Evolutionary conservation across 2,888 invertebrate genomes (phyloP), one percentile per base, ranked within the genome.

Genomic region (Synergus umbraculus): DNA sequence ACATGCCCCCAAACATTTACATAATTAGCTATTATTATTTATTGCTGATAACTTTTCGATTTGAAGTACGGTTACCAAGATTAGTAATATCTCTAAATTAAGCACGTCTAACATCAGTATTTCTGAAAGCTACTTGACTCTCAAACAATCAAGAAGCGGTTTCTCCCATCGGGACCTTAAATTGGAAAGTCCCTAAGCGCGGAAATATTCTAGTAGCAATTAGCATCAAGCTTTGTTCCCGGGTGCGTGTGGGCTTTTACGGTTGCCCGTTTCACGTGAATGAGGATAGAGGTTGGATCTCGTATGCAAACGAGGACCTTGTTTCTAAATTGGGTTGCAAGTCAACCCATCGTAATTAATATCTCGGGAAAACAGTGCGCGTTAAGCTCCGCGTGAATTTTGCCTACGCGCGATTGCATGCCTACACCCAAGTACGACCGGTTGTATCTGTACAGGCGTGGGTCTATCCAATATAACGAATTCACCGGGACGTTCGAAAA

Each of bases 301-400:
- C 82, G 84, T 88, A 89, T 90, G 89, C 88, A 90, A 90, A 90
- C 88, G 84, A 89, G 88, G 81, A 82, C 83, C 86, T 86, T 86
- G 88, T 86, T 88, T 87, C 87, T 87, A 88, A 90, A 90, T 90
- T 89, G 89, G 87, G 85, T 87, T 85, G 86, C 85, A 83, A 85
- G 87, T 84, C 85, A 83, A 76, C 76, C 85, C 88, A 85, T 85
- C 84, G 88, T 89, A 89, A 89, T 89, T 90, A 90, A 90, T 90
- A 89, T 85, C 84, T 80, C 79, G 76, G 77, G 79, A 64, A 73
- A 76, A 79, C 76, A 76, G 69, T 82, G 80, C 54, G 78, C 76
- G 80, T 80, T 60, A 78, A 69, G 60, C 69, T 65, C 49, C 18
- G 54, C 66, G 76, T 46, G 77, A 80, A 83, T 79, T 81, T 76